Conservation (phyloP, 2,113 vertebrate genomes). For the Condylura cristata region DNA sequence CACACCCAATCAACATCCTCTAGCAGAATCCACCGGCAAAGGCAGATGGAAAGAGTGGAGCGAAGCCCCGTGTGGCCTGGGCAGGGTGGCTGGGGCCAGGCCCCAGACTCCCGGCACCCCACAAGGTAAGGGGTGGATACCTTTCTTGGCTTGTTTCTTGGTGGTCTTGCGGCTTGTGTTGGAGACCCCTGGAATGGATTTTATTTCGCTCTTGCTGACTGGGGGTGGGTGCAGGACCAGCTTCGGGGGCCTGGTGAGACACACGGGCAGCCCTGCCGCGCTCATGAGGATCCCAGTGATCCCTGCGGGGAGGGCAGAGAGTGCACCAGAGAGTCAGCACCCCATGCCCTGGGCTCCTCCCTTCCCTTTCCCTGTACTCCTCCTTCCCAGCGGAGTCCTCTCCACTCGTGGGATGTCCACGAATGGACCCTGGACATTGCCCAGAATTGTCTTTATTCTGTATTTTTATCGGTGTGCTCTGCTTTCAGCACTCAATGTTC, state of each 20-base stretch:
- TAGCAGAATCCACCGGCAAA: not conserved
- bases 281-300: constrained; percentile 99
- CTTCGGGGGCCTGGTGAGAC: constrained; percentile 95
- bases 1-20: not conserved
- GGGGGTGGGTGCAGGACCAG: constrained; percentile 94
- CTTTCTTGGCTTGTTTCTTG: constrained; percentile 96
- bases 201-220: constrained; percentile 95
- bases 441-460: not conserved
- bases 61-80: not conserved
- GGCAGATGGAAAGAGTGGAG: not conserved
- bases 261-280: constrained; percentile 93
- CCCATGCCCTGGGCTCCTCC: not conserved
- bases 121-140: constrained; percentile 74
- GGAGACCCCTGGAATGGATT: constrained; percentile 93
- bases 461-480: not conserved
- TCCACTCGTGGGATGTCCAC: fast-evolving
- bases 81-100: not conserved
- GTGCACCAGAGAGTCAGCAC: not conserved
- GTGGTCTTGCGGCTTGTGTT: constrained; percentile 96
- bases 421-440: not conserved
- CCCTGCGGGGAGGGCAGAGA: constrained; percentile 81
- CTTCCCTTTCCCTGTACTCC: not conserved
- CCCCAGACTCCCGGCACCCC: not conserved
- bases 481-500: not conserved
- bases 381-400: not conserved